Conservation (phyloP, 2,797 vertebrate species). For the Acanthurus leucopareius region DNA sequence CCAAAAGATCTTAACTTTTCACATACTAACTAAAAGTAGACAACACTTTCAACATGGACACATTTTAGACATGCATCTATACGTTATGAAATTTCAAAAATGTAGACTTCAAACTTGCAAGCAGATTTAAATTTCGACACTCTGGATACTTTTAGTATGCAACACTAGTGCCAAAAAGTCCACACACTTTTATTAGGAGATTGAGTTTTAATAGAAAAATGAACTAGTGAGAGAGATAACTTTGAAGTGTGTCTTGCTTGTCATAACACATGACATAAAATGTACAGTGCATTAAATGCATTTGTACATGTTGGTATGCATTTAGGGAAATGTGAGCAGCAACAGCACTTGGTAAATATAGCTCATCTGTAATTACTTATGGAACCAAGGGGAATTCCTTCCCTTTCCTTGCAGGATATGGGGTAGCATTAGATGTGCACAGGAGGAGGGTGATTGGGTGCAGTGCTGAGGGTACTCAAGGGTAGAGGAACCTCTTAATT, state of each 20-base stretch:
- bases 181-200: neutral
- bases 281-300: conserved; percentile 23
- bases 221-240: neutral
- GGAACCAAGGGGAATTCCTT: conserved; percentile 79
- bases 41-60: neutral
- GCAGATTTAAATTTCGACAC: neutral
- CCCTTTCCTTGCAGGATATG: conserved; percentile 60
- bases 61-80: neutral
- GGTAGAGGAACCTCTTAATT: conserved; percentile 83
- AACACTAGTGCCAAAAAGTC: neutral
- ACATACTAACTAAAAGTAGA: neutral
- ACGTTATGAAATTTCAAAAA: neutral
- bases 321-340: conserved; percentile 63
- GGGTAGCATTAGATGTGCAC: conserved; percentile 64
- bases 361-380: conserved; percentile 78
- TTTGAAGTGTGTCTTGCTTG: neutral
- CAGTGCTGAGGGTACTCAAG: conserved; percentile 71
- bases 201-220: neutral
- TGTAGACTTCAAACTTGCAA: neutral
- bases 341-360: conserved; percentile 73
- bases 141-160: neutral
- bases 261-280: conserved; percentile 18
- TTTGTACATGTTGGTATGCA: conserved; percentile 47
- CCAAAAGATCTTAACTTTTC: neutral
- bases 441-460: conserved; percentile 75